phyloP scores from a whole-genome alignment of 2,797 vertebrate species.

The Poliocrania exsul region DNA sequence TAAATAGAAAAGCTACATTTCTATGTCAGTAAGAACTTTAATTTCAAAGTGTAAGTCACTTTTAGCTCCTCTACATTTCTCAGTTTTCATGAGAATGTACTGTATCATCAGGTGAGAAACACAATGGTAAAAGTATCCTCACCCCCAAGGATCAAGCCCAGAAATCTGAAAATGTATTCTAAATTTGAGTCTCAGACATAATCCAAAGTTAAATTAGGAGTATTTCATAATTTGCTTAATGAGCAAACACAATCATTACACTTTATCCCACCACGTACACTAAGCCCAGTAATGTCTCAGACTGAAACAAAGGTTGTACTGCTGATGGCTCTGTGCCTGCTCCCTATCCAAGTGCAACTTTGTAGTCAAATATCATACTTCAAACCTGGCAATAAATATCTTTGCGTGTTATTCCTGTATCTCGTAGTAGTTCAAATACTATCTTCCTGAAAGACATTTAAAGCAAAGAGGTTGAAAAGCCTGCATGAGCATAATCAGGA shows the following conservation, averaged over 20 bases:
- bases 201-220: background rate
- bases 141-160: background rate
- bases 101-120: background rate
- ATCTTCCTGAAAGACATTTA: background rate
- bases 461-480: background rate
- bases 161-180: background rate
- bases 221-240: accelerated
- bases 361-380: background rate
- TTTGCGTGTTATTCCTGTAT: background rate
- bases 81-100: background rate
- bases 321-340: background rate
- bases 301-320: background rate
- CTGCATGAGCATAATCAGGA: background rate
- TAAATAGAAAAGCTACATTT: background rate
- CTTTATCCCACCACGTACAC: background rate
- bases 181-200: background rate
- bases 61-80: background rate
- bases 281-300: accelerated
- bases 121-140: background rate
- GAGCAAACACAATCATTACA: background rate
- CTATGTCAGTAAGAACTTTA: background rate
- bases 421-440: background rate
- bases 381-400: background rate
- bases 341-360: background rate
- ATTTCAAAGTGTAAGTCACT: background rate